phyloP scores from a whole-genome alignment of 2,797 vertebrate genomes.

The Sebastes nivosus region DNA sequence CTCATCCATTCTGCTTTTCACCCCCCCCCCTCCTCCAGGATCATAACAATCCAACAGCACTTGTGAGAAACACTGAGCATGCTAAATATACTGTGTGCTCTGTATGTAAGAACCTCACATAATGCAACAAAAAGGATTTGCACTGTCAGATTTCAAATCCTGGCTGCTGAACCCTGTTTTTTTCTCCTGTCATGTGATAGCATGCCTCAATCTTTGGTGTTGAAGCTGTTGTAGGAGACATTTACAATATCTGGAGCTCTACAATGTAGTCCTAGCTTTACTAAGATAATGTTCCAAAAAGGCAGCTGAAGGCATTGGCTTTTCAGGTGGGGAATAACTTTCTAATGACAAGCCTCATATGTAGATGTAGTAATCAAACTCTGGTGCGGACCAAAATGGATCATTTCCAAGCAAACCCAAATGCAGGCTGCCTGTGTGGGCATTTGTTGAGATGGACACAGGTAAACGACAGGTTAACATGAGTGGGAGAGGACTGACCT shows the following conservation, averaged over 20 bases:
- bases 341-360: neutral
- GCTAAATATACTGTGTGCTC: neutral
- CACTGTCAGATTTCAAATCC: neutral
- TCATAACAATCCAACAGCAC: conserved; percentile 14
- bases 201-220: neutral
- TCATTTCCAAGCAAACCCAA: too few species aligned
- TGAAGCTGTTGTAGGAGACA: neutral
- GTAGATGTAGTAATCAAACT: neutral
- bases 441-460: too few species aligned
- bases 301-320: neutral
- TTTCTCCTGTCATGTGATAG: neutral
- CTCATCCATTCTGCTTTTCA: conserved; percentile 30
- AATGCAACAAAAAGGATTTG: neutral
- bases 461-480: too few species aligned
- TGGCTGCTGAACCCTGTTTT: neutral
- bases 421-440: too few species aligned
- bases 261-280: neutral
- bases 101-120: neutral
- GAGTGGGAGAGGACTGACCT: too few species aligned
- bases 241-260: neutral
- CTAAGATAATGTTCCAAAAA: neutral
- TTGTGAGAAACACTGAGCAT: neutral
- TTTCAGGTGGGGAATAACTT: neutral
- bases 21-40: neutral
- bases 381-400: too few species aligned